phyloP scores from a whole-genome alignment of 2,113 vertebrate species.

The Syngnathoides biaculeatus region DNA sequence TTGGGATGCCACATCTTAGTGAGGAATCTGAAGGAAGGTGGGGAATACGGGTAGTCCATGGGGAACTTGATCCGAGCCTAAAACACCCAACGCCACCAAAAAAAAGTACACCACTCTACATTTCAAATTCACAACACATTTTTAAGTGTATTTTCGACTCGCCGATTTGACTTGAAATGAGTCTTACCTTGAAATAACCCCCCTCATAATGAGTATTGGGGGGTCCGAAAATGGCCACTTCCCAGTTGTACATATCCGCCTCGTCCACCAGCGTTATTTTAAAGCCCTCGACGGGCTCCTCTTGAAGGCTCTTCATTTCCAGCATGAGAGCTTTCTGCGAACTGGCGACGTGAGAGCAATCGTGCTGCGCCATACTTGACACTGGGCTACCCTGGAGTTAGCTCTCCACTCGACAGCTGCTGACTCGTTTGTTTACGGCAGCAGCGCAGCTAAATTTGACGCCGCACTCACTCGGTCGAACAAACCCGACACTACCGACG shows the following conservation, averaged over 20 bases:
- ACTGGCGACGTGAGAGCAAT: conserved; percentile 80
- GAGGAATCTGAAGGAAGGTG: conserved; percentile 93
- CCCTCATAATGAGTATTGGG: conserved; percentile 95
- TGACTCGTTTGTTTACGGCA: conserved; percentile 11
- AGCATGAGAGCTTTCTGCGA: conserved; percentile 93
- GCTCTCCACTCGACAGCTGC: conserved; percentile 32
- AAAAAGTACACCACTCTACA: not conserved
- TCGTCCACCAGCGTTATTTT: conserved; percentile 93
- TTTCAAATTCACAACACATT: not conserved
- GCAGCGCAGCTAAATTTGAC: conserved; percentile 14
- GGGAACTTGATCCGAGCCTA: conserved; percentile 95
- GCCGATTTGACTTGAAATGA: no score
- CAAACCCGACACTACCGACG: conserved; percentile 9
- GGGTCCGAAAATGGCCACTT: conserved; percentile 96
- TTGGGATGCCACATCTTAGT: conserved; percentile 99
- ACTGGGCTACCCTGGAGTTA: conserved; percentile 12
- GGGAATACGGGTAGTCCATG: conserved; percentile 95
- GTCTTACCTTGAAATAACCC: conserved; percentile 91
- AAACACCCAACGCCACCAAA: conserved; percentile 19
- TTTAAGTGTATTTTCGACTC: not conserved
- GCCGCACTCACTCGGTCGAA: conserved; percentile 3
- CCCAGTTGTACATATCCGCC: conserved; percentile 96
- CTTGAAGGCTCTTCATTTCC: conserved; percentile 94
- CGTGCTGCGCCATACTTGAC: conserved; percentile 72
- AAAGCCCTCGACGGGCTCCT: conserved; percentile 96